Evolutionary conservation across 2,888 invertebrate species (phyloP).

Genomic region (Mesorhabditis sp.): DNA sequence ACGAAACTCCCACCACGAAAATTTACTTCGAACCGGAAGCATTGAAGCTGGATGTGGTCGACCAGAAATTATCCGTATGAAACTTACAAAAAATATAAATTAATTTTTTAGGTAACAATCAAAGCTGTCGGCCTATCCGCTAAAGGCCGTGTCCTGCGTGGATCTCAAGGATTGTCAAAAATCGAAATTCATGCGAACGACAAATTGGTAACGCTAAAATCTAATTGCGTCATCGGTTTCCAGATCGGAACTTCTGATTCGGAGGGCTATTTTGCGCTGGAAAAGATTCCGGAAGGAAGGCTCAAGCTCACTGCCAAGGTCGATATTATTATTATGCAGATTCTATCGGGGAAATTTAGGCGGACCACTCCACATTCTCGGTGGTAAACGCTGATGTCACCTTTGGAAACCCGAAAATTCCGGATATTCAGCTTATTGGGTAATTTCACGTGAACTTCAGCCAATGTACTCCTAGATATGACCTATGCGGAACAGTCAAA

Average conservation of each 20-base stretch:
- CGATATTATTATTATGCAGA: neutral
- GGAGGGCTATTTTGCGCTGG: constrained; percentile 20
- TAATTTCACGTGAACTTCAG: constrained; percentile 6
- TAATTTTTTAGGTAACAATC: constrained; percentile 20
- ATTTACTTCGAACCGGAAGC: constrained; percentile 28
- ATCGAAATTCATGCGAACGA: constrained; percentile 18
- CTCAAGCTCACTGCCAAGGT: constrained; percentile 24
- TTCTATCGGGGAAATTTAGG: neutral
- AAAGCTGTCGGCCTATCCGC: constrained; percentile 28
- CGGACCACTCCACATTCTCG: constrained; percentile 23
- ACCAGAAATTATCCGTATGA: constrained; percentile 20
- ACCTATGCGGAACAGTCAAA: constrained; percentile 36
- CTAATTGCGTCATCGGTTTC: neutral
- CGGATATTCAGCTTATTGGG: constrained; percentile 31
- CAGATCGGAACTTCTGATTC: constrained; percentile 22
- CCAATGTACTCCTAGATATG: constrained; percentile 21
- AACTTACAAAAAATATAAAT: neutral
- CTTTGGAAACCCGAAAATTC: constrained; percentile 24
- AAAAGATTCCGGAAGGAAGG: constrained; percentile 15
- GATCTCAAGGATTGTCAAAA: constrained; percentile 15
- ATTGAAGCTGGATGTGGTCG: constrained; percentile 18
- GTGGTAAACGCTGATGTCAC: constrained; percentile 15
- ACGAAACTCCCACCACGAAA: constrained; percentile 14
- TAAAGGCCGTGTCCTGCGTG: constrained; percentile 20
- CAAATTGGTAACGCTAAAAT: neutral